Conservation (phyloP, 2,888 invertebrate species). For the Agrochola litura region DNA sequence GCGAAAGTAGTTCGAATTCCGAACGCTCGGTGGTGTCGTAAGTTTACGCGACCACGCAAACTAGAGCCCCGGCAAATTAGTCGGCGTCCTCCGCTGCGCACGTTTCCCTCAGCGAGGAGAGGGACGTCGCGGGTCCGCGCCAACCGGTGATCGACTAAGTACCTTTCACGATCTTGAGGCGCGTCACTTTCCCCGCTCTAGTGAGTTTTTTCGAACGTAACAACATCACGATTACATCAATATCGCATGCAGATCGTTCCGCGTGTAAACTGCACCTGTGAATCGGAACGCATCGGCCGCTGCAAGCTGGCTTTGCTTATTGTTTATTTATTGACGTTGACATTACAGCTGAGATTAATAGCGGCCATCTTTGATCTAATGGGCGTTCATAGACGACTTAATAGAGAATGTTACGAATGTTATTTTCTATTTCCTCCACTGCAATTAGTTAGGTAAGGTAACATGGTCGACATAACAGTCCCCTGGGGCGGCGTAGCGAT, state of each 20-base stretch:
- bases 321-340: conserved; percentile 63
- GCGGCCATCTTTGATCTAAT: conserved; percentile 53
- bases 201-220: conserved; percentile 89
- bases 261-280: conserved; percentile 81
- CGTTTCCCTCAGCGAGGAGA: conserved; percentile 61
- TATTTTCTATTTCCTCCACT: conserved; percentile 54
- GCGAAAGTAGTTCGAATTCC: conserved; percentile 90
- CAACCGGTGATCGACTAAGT: conserved; percentile 82
- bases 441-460: conserved; percentile 59
- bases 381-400: conserved; percentile 49
- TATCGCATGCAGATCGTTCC: conserved; percentile 86
- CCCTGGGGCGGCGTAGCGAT: conserved; percentile 50
- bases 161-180: conserved; percentile 89
- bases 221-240: conserved; percentile 88
- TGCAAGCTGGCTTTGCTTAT: conserved; percentile 58
- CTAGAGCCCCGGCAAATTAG: conserved; percentile 79
- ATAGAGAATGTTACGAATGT: conserved; percentile 56
- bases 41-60: conserved; percentile 79
- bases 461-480: conserved; percentile 52
- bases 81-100: conserved; percentile 62
- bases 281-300: conserved; percentile 73
- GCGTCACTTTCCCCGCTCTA: conserved; percentile 89
- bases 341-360: conserved; percentile 54
- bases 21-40: conserved; percentile 85
- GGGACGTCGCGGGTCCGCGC: conserved; percentile 77